Conservation (phyloP, 2,888 invertebrate genomes). For the Drosophila testacea region DNA sequence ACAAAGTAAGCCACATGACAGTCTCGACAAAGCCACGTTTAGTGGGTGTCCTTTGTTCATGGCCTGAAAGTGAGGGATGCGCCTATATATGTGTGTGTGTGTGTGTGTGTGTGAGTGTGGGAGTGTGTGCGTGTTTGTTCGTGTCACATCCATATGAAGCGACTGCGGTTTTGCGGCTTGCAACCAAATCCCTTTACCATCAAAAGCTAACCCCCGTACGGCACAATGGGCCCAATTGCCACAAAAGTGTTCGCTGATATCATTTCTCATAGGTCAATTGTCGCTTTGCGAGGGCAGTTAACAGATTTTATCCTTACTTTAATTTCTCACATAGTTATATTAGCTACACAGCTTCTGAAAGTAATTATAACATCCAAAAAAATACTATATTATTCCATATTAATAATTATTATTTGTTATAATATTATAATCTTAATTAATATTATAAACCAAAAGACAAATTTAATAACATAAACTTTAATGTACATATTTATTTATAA, state of each 20-base stretch:
- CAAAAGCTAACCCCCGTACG: conserved; percentile 4
- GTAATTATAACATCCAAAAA: no score
- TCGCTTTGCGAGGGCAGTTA: not conserved
- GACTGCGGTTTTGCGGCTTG: conserved; percentile 48
- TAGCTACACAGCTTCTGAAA: no score
- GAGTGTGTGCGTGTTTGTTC: not conserved
- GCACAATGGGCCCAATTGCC: conserved; percentile 30
- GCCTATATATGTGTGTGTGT: not conserved
- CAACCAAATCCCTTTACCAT: conserved; percentile 27
- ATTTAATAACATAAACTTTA: no score
- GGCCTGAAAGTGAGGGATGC: conserved; percentile 14
- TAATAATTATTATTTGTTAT: no score
- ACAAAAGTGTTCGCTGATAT: conserved; percentile 1
- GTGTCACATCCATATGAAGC: conserved; percentile 42
- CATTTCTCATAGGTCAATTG: not conserved
- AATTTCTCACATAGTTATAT: no score
- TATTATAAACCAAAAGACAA: no score
- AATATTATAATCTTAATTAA: no score
- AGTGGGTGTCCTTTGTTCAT: conserved; percentile 5
- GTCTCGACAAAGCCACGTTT: conserved; percentile 30
- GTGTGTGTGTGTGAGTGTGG: not conserved
- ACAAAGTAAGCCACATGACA: conserved; percentile 17
- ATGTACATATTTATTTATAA: not conserved
- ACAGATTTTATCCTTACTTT: not conserved
- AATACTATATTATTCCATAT: no score